Evolutionary conservation across 2,797 vertebrate genomes (phyloP), one percentile per base, ranked within the genome.

Genomic region (Brotula barbata): DNA sequence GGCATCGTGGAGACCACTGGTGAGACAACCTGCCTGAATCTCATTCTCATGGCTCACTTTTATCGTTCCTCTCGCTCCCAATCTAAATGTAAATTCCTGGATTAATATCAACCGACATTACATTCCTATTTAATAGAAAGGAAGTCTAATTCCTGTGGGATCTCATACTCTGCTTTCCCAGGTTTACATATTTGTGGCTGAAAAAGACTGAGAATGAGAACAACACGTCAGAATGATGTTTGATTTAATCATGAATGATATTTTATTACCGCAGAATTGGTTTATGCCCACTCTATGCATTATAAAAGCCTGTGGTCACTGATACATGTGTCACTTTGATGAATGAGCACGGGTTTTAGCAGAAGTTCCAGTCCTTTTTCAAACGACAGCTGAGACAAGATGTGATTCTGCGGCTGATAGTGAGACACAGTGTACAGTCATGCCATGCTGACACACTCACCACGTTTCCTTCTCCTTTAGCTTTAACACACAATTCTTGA

Each of bases 1-100:
- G 94, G 94, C 70, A 96, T 96, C 48, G 94, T 96, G 51, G 94
- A 96, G 83, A 96, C 94, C 2, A 96, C 94, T 0, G 94, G 94
- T 95, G 81, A 90, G 78, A 34, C 60, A 50, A 10, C 20, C 10
- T 15, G 14, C 39, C 22, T 8, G 28, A 9, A 25, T 58, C 28
- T 13, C 7, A 9, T 9, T 8, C 17, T 6, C 6, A 11, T 56
- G 7, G 31, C 23, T 8, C 13, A 16, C 21, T 22, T 59, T 39
- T 33, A n/a, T 54, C 43, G 20, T 34, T 59, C 46, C 22, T 13
- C 37, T 52, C 45, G 28, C 12, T 43, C 31, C 50, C 53, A 67
- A 71, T 83, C 62, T 70, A 66, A 75, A 85, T 78, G 69, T 58
- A 82, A 80, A 83, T 71, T 48, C 31, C 9, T 2, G 36, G 37